phyloP scores from a whole-genome alignment of 2,888 invertebrate genomes.

The Arge pagana region DNA sequence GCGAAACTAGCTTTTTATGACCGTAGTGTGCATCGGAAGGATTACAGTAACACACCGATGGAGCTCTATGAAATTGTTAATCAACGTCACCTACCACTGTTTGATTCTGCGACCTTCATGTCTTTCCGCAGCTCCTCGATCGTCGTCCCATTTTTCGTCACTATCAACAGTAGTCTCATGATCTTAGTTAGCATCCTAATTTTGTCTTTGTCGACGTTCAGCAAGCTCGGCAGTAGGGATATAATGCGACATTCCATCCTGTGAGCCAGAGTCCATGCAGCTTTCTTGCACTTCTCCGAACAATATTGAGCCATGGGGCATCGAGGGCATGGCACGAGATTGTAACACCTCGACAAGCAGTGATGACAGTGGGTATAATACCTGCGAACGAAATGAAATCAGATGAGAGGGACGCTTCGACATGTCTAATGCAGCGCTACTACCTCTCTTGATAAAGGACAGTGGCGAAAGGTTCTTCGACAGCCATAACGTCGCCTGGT shows the following conservation, averaged over 20 bases:
- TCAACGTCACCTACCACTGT: conserved; percentile 42
- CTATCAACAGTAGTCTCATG: conserved; percentile 46
- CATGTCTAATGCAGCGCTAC: no score
- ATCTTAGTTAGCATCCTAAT: conserved; percentile 52
- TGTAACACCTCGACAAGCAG: conserved; percentile 48
- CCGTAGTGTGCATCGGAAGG: no score
- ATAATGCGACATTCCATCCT: conserved; percentile 48
- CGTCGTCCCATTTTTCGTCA: conserved; percentile 45
- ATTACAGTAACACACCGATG: no score
- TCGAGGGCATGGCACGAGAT: conserved; percentile 49
- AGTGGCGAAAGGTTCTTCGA: conserved; percentile 49
- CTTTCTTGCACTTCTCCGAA: conserved; percentile 46
- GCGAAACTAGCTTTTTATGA: no score
- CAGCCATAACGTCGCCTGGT: conserved; percentile 51
- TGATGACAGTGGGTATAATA: conserved; percentile 55
- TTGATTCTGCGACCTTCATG: conserved; percentile 45
- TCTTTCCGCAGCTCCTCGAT: conserved; percentile 47
- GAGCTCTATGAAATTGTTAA: background rate
- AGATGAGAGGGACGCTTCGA: no score
- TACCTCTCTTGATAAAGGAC: conserved; percentile 52
- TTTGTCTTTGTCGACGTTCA: conserved; percentile 51
- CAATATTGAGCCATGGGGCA: conserved; percentile 54
- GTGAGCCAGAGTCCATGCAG: conserved; percentile 48
- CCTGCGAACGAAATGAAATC: conserved; percentile 31
- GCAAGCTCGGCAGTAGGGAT: conserved; percentile 43